Percentiles rank a stretch among this genome's conserved stretches.
Conservation (phyloP, 2,888 invertebrate species). For the Oscheius sp. region DNA sequence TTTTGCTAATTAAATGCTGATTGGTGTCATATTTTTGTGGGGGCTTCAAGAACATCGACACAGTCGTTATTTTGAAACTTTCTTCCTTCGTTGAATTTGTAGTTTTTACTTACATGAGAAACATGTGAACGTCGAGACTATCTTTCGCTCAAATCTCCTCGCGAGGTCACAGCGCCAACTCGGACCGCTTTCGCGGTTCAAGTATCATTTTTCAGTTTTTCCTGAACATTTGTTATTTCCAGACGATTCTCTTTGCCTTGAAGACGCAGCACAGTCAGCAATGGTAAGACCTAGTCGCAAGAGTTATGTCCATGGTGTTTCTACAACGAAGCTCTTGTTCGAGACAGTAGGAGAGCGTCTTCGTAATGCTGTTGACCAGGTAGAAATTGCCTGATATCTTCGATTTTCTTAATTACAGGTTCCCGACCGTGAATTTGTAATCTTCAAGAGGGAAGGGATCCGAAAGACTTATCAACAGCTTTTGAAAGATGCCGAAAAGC, state of each 20-base stretch:
- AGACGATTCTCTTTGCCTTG: constrained; percentile 56
- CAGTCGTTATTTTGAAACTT: background rate
- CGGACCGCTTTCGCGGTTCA: background rate
- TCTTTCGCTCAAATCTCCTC: constrained; percentile 10
- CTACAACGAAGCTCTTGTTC: constrained; percentile 59
- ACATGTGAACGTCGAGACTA: constrained; percentile 24
- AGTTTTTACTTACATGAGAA: constrained; percentile 20
- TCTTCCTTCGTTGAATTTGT: constrained; percentile 5
- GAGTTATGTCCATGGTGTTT: constrained; percentile 67
- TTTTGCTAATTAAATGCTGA: background rate
- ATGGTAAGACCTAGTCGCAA: constrained; percentile 54
- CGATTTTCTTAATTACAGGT: constrained; percentile 39
- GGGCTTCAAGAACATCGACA: background rate
- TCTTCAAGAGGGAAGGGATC: constrained; percentile 64
- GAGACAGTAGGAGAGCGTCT: constrained; percentile 67
- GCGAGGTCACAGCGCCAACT: constrained; percentile 18
- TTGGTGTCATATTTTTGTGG: constrained; percentile 6
- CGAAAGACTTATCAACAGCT: constrained; percentile 65
- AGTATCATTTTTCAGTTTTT: background rate
- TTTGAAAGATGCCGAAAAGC: constrained; percentile 74
- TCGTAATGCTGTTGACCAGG: constrained; percentile 60
- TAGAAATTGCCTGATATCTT: constrained; percentile 7
- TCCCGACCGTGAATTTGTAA: constrained; percentile 67
- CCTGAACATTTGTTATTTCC: too few relatives aligned
- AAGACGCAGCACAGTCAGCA: constrained; percentile 52